phyloP scores from a whole-genome alignment of 1,140 invertebrate species.

The Drosophila ogumai region DNA sequence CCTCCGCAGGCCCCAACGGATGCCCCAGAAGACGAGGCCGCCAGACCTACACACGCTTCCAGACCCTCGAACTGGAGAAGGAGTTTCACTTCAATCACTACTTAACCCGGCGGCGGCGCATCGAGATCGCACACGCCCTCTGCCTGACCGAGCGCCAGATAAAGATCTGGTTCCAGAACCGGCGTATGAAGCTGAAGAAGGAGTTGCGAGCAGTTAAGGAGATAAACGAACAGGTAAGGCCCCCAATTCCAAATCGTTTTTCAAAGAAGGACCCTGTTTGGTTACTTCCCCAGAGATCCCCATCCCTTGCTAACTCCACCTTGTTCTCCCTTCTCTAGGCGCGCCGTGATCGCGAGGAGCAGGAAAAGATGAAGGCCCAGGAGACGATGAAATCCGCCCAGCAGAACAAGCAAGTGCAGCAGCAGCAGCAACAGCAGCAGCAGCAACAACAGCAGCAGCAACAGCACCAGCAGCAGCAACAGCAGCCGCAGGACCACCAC shows the following conservation, averaged over 20 bases:
- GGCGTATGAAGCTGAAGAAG: constrained; percentile 99
- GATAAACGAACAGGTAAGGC: constrained; percentile 94
- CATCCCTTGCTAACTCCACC: background rate
- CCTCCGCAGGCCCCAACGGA: constrained; percentile 95
- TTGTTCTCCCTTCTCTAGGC: constrained; percentile 77
- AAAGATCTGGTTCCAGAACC: constrained; percentile 99
- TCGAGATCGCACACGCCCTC: constrained; percentile 98
- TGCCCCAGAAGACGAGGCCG: constrained; percentile 96
- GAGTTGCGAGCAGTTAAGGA: constrained; percentile 96
- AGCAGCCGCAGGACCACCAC: constrained; percentile 86
- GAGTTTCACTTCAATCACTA: constrained; percentile 99
- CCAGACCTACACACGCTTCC: constrained; percentile 98
- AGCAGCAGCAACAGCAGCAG: constrained; percentile 87
- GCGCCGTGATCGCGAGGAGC: constrained; percentile 94
- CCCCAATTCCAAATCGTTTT: background rate
- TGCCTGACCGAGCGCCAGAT: constrained; percentile 98
- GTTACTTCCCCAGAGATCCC: background rate
- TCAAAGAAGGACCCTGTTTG: background rate
- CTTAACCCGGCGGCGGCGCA: constrained; percentile 96
- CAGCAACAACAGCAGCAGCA: constrained; percentile 87
- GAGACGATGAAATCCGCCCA: constrained; percentile 93
- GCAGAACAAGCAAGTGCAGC: constrained; percentile 87
- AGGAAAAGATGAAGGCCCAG: constrained; percentile 95
- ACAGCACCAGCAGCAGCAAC: constrained; percentile 87
- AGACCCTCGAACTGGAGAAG: constrained; percentile 97